Evolutionary conservation across 2,797 vertebrate genomes (phyloP), one percentile per base, ranked within the genome.

Genomic region (Morus bassanus): DNA sequence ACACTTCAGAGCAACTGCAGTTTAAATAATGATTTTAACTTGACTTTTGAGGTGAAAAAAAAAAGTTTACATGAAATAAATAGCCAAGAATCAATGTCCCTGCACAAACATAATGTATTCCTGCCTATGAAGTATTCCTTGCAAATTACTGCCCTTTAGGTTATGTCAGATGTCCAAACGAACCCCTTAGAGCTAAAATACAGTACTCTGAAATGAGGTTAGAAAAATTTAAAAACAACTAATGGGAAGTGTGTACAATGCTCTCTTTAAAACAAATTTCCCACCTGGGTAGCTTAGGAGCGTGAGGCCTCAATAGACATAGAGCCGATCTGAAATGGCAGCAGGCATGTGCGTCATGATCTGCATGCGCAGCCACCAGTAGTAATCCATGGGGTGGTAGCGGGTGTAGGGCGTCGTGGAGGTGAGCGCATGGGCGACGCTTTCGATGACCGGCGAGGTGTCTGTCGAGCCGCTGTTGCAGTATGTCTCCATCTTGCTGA

Each of bases 381-480:
- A 98, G 97, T 98, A 98, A 97, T 98, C 98, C 98, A 98, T 98
- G 95, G 98, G 98, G 93, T 98, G 97, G 95, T 98, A 98, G 91
- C 98, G 98, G 39, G 98, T 98, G 57, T 98, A 98, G 31, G 98
- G 98, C 4, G 95, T 28, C 2, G 94, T 19, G 23, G 98, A 69
- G 3, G 95, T 98, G 77, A 98, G 97, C 2, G 98, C 98, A 0
- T 98, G 98, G 13, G 95, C 95, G 27, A 98, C 96, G 5, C 97
- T 97, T 1, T 98, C 72, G 13, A 98, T 98, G 59, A 98, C 98
- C 0, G 97, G 96, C 0, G 98, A 97, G 1, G 93, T 98, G 96
- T 98, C 98, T 0, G 95, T 91, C 4, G 98, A 98, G 91, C 98
- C 98, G 0, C 98, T 97, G 96, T 86, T 97, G 93, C 98, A 98